Conservation (phyloP, 2,113 vertebrate species). For the Strix aluco region DNA sequence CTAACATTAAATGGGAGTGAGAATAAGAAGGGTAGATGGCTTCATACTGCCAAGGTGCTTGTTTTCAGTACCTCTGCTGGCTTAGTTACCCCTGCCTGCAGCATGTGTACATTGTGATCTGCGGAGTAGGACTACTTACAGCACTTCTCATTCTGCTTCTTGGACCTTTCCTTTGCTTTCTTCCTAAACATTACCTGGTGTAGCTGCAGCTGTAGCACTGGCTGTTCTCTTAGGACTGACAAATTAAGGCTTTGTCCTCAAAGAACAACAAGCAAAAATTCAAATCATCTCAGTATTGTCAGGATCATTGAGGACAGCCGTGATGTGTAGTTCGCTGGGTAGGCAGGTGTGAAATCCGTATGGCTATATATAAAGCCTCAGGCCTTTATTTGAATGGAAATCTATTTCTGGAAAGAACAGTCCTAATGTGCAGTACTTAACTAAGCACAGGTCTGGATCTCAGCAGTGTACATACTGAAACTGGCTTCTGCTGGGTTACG, state of each 20-base stretch:
- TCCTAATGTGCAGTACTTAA: neutral
- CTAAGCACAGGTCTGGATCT: neutral
- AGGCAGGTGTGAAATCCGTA: neutral
- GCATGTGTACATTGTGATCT: neutral
- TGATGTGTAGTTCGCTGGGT: neutral
- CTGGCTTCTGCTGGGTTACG: neutral
- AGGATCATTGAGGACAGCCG: neutral
- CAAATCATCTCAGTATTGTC: neutral
- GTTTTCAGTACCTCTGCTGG: neutral
- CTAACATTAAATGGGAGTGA: neutral
- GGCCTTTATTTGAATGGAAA: neutral
- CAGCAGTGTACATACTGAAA: neutral
- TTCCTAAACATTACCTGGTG: neutral
- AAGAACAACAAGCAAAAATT: neutral
- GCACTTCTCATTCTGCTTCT: neutral
- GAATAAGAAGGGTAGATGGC: neutral
- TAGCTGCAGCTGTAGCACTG: neutral
- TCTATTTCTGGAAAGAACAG: neutral
- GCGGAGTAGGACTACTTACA: neutral
- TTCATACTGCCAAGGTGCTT: neutral
- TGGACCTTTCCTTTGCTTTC: neutral
- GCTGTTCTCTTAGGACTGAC: neutral
- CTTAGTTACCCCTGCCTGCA: neutral
- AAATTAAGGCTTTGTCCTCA: neutral
- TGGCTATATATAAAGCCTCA: neutral